These are phyloP conservation scores for Prionailurus viverrinus DNA, from an alignment of 2,113 vertebrate genomes.

Conservation along the genomic window DNA sequence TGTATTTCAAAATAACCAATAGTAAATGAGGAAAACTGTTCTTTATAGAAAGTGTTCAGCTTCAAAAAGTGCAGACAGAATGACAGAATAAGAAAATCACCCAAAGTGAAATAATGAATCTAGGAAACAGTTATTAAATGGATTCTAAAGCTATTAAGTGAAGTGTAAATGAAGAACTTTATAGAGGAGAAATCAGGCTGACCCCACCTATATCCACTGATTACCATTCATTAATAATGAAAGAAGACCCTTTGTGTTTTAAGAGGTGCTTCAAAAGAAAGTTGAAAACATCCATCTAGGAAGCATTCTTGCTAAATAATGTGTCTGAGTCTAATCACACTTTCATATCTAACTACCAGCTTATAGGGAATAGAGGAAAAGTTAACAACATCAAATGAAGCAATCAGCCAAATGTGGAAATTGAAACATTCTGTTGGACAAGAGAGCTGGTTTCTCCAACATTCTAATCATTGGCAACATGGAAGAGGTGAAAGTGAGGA, in stretches of 20 bases:
- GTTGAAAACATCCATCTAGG: neutral
- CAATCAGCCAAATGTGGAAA: neutral
- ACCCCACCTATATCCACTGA: neutral
- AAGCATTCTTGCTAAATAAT: neutral
- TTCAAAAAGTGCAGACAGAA: neutral
- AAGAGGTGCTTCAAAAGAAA: neutral
- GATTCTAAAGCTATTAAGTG: neutral
- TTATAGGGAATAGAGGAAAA: neutral
- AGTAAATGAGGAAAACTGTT: neutral
- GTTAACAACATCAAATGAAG: neutral
- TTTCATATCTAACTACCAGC: neutral
- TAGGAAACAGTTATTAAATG: neutral
- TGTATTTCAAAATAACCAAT: neutral
- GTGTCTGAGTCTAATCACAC: neutral
- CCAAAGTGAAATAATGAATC: neutral
- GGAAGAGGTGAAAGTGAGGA: neutral
- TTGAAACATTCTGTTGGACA: neutral
- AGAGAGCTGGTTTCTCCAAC: neutral
- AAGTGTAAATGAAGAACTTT: slow-evolving; percentile 10
- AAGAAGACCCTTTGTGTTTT: neutral
- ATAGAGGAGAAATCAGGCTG: neutral
- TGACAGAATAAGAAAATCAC: slow-evolving; percentile 23
- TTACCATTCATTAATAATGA: neutral
- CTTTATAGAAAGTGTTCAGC: neutral
- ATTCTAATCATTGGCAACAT: neutral